Percentiles rank a stretch among this genome's conserved stretches.
phyloP scores from a whole-genome alignment of 2,113 vertebrate species.

The Erythrocercus mccallii region DNA sequence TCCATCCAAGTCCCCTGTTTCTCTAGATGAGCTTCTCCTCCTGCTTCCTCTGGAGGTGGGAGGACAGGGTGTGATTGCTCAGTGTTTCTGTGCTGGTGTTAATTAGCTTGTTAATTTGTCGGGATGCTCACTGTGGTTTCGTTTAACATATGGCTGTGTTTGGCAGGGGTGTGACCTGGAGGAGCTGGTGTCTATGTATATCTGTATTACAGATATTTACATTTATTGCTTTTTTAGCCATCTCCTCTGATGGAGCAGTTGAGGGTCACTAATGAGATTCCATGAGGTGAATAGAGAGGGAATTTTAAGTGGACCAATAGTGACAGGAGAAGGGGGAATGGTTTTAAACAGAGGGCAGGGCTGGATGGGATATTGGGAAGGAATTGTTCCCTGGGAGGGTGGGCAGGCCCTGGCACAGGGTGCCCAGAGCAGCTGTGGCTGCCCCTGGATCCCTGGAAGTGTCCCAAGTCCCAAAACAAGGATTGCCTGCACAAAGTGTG shows the following conservation, averaged over 20 bases:
- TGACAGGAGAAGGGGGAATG: neutral
- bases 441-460: neutral
- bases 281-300: neutral
- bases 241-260: neutral
- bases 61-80: neutral
- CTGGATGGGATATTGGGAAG: rapidly evolving
- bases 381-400: neutral
- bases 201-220: neutral
- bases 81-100: neutral
- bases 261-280: neutral
- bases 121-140: neutral
- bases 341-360: neutral
- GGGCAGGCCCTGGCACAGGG: neutral
- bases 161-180: neutral
- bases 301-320: neutral
- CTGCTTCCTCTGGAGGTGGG: neutral
- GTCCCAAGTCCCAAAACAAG: neutral
- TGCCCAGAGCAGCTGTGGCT: neutral
- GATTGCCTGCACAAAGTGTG: neutral
- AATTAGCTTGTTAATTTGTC: neutral
- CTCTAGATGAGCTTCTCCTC: neutral
- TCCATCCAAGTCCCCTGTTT: neutral
- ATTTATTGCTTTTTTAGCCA: neutral
- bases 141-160: neutral
- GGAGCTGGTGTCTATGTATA: neutral